A percentile compares a stretch with the other conserved stretches of the same genome.
Evolutionary conservation across 2,797 vertebrate species (phyloP).

Genomic region (Myotis myotis): DNA sequence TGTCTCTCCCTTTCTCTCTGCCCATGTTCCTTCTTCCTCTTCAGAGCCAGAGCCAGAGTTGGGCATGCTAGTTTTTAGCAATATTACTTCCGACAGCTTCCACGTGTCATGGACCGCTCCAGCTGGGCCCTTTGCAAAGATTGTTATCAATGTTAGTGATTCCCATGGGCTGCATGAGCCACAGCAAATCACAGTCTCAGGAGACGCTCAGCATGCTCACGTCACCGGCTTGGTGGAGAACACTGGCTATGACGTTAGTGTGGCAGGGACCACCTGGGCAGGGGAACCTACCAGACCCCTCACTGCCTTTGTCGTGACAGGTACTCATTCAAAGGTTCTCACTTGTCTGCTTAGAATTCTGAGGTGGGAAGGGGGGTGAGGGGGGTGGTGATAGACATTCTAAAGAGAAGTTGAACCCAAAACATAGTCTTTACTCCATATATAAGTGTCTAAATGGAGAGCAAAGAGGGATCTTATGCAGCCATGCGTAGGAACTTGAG

Average conservation of each 20-base stretch:
- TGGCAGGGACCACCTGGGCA: conserved; percentile 87
- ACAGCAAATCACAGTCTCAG: conserved; percentile 87
- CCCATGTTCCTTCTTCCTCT: conserved; percentile 82
- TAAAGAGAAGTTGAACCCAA: not conserved
- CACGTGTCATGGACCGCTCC: conserved; percentile 89
- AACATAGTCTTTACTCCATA: not conserved
- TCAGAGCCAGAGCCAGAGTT: conserved; percentile 91
- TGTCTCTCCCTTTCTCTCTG: conserved; percentile 52
- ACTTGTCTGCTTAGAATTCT: not conserved
- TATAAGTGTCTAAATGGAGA: not conserved
- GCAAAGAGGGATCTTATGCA: not conserved
- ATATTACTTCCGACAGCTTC: conserved; percentile 90
- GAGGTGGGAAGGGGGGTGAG: not conserved
- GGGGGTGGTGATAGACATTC: not conserved
- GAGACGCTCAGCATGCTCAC: conserved; percentile 83
- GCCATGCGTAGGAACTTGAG: not conserved
- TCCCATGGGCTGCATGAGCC: conserved; percentile 83
- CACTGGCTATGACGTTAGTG: conserved; percentile 89
- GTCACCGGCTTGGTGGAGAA: conserved; percentile 88
- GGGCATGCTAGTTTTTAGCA: conserved; percentile 88
- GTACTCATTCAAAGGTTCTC: conserved; percentile 82
- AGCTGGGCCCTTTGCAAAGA: conserved; percentile 89
- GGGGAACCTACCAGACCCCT: conserved; percentile 87
- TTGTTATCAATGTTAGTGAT: conserved; percentile 88
- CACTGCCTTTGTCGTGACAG: conserved; percentile 89